Conservation (phyloP, 2,888 invertebrate species). For the Rhingia rostrata region DNA sequence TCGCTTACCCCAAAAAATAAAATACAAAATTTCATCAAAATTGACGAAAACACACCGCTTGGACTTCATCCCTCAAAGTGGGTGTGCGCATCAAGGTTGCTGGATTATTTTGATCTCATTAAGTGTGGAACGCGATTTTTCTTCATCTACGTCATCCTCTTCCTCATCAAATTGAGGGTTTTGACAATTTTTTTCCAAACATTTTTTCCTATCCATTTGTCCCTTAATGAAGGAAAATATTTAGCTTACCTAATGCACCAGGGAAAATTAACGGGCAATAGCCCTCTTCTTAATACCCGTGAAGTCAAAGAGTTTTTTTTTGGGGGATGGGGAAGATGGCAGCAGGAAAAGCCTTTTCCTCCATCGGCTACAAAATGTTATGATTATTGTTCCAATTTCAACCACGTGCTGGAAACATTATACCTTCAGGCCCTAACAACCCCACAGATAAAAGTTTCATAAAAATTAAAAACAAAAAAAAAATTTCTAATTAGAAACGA, state of each 20-base stretch:
- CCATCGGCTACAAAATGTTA: constrained; percentile 49
- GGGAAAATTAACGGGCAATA: background rate
- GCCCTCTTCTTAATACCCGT: constrained; percentile 49
- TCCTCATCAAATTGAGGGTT: constrained; percentile 57
- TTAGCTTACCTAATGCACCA: constrained; percentile 64
- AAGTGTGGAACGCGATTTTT: constrained; percentile 59
- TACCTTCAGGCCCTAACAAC: constrained; percentile 48
- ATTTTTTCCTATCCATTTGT: constrained; percentile 16
- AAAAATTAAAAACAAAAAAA: background rate
- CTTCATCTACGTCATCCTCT: constrained; percentile 7
- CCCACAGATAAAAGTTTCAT: background rate
- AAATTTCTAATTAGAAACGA: constrained; percentile 55
- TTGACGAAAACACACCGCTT: constrained; percentile 54
- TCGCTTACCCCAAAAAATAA: constrained; percentile 35
- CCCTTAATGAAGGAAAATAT: constrained; percentile 73
- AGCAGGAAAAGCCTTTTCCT: background rate
- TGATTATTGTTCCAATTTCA: constrained; percentile 62
- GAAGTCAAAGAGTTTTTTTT: constrained; percentile 36
- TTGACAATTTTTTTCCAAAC: constrained; percentile 51
- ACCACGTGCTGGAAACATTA: constrained; percentile 65
- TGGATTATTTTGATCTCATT: constrained; percentile 74
- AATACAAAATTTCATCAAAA: constrained; percentile 27
- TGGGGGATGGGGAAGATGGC: too few species aligned
- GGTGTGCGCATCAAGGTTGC: constrained; percentile 47
- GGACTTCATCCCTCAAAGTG: constrained; percentile 63